These are phyloP conservation scores for Cerceris rybyensis DNA, from an alignment of 2,888 invertebrate species.

Conservation along the genomic window DNA sequence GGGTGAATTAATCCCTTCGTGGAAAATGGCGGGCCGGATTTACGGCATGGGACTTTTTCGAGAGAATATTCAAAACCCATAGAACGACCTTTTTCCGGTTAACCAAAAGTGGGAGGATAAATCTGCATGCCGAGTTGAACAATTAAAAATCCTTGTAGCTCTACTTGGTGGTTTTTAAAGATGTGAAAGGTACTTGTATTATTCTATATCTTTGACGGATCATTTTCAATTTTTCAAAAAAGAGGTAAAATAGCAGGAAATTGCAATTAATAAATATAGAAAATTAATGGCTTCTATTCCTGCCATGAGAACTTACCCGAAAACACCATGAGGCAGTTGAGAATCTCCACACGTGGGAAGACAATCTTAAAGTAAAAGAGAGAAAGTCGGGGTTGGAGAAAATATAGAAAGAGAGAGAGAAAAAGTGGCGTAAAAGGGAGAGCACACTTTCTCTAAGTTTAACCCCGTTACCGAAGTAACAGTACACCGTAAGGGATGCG, in stretches of 20 bases:
- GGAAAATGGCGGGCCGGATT: slow-evolving; percentile 6
- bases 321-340: not conserved
- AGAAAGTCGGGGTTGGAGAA: not conserved
- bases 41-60: not conserved
- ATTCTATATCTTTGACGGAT: too few relatives aligned
- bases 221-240: too few relatives aligned
- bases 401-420: not conserved
- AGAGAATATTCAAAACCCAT: not conserved
- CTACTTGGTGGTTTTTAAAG: too few relatives aligned
- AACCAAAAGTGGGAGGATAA: too few relatives aligned
- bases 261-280: too few relatives aligned
- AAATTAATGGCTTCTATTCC: too few relatives aligned
- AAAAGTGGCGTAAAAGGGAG: slow-evolving; percentile 6
- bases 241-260: too few relatives aligned
- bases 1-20: slow-evolving; percentile 39
- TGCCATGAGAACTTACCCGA: not conserved
- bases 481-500: slow-evolving; percentile 38
- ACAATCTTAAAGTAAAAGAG: not conserved
- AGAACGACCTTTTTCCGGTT: not conserved
- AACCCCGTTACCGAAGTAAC: slow-evolving; percentile 59
- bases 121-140: too few relatives aligned
- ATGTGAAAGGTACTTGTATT: too few relatives aligned
- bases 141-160: too few relatives aligned
- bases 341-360: not conserved
- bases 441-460: slow-evolving; percentile 41